phyloP scores from a whole-genome alignment of 1,140 invertebrate species.

The Penaeus vannamei region DNA sequence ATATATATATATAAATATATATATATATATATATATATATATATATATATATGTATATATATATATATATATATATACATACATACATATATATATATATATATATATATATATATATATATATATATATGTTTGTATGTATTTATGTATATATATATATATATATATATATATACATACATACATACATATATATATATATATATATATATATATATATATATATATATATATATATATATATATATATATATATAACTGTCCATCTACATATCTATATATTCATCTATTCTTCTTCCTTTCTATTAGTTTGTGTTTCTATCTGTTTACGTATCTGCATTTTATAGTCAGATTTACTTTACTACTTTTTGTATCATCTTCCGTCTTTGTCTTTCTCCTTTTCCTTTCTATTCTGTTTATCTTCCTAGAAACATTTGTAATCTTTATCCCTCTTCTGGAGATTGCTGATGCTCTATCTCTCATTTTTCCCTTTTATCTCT shows the following conservation, averaged over 20 bases:
- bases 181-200: conserved; percentile 21
- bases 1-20: too few relatives aligned
- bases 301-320: too few relatives aligned
- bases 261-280: too few relatives aligned
- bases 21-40: too few relatives aligned
- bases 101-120: conserved; percentile 15
- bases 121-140: neutral
- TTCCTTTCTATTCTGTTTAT: too few relatives aligned
- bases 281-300: too few relatives aligned
- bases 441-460: too few relatives aligned
- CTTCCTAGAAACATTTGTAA: too few relatives aligned
- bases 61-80: conserved; percentile 16
- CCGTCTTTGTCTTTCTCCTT: neutral
- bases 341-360: too few relatives aligned
- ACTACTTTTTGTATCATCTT: too few relatives aligned
- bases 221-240: conserved; percentile 21
- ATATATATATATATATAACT: neutral
- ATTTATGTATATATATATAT: neutral
- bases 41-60: too few relatives aligned
- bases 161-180: conserved; percentile 17
- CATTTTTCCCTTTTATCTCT: neutral
- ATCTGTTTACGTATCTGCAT: too few relatives aligned
- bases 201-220: conserved; percentile 28
- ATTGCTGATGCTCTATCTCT: neutral
- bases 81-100: conserved; percentile 33